Evolutionary conservation across 2,113 vertebrate species (phyloP).

Genomic region (Otis tarda): DNA sequence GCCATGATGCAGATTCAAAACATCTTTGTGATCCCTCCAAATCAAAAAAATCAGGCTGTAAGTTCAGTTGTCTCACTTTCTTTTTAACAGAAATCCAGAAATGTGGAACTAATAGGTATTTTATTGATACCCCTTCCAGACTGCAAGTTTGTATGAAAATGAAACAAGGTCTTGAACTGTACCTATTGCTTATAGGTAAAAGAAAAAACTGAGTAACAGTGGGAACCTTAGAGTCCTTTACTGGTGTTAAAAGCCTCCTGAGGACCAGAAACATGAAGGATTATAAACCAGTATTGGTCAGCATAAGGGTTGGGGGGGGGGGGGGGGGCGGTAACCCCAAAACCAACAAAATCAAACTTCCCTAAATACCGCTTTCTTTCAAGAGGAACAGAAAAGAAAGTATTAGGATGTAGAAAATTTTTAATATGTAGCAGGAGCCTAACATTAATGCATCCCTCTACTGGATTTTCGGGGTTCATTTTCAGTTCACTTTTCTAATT

Average conservation of each 20-base stretch:
- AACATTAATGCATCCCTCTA: background rate
- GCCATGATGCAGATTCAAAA: constrained; percentile 99
- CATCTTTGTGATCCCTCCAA: constrained; percentile 87
- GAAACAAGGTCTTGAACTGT: background rate
- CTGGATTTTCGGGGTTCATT: background rate
- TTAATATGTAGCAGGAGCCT: background rate
- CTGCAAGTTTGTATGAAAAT: background rate
- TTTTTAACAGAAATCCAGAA: too few species aligned
- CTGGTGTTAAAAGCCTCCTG: background rate
- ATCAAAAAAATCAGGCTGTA: constrained; percentile 92
- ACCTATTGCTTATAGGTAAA: background rate
- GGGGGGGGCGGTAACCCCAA: background rate
- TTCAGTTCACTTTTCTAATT: background rate
- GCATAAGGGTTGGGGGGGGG: background rate
- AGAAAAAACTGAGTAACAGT: background rate
- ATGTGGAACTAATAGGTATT: background rate
- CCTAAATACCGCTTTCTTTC: background rate
- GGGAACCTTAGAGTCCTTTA: background rate
- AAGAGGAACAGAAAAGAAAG: background rate
- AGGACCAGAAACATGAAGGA: background rate
- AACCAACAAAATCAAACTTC: background rate
- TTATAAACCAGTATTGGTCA: background rate
- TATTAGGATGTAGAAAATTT: background rate
- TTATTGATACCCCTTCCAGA: background rate
- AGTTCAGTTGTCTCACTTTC: constrained; percentile 56